phyloP scores from a whole-genome alignment of 2,797 vertebrate species.

The Mus caroli region DNA sequence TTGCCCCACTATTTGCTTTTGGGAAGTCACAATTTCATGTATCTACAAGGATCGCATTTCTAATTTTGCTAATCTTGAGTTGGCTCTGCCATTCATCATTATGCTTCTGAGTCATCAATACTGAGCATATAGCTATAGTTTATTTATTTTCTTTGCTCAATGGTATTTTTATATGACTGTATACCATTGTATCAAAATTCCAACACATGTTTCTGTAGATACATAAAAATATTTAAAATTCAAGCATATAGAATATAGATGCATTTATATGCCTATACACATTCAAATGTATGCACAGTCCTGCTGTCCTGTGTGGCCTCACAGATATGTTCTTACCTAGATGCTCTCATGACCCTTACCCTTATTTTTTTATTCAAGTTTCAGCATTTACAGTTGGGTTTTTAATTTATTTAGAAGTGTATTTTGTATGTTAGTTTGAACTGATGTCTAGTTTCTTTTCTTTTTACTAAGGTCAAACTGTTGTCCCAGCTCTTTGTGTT shows the following conservation, averaged over 20 bases:
- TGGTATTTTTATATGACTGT: not conserved
- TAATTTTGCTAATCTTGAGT: conserved; percentile 59
- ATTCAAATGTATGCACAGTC: not conserved
- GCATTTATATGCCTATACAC: not conserved
- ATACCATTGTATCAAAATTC: not conserved
- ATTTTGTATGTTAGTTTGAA: conserved; percentile 40
- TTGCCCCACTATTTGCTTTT: not conserved
- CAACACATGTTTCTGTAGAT: not conserved
- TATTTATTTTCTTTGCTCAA: conserved; percentile 41
- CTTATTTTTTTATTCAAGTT: conserved; percentile 28
- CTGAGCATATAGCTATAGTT: not conserved
- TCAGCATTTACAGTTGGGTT: conserved; percentile 37
- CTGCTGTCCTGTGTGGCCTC: conserved; percentile 11
- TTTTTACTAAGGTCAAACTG: not conserved
- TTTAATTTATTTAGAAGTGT: conserved; percentile 61
- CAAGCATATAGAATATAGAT: not conserved
- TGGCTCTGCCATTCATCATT: not conserved
- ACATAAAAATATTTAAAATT: not conserved
- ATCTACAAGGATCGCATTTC: not conserved
- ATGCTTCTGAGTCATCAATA: conserved; percentile 27
- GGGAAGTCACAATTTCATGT: not conserved
- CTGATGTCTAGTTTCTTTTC: not conserved
- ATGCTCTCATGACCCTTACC: conserved; percentile 16
- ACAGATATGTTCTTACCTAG: not conserved
- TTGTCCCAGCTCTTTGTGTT: conserved; percentile 19